Conservation (phyloP, 2,888 invertebrate species). For the Nomada fucata region DNA sequence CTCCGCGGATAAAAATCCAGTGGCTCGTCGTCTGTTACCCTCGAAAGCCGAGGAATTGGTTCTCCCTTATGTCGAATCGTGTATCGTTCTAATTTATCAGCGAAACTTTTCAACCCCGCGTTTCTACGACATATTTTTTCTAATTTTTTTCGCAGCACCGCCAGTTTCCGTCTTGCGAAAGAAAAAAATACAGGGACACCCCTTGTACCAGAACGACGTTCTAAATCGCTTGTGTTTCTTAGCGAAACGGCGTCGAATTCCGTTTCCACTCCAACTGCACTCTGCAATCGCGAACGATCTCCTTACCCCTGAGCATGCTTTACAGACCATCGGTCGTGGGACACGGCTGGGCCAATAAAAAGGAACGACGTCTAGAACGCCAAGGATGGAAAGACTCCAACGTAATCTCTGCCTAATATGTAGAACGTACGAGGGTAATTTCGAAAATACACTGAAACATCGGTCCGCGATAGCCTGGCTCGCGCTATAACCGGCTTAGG, state of each 20-base stretch:
- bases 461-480: slow-evolving; percentile 29
- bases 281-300: neutral
- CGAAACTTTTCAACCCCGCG: no score
- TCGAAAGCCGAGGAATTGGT: no score
- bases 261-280: neutral
- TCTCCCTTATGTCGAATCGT: no score
- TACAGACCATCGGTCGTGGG: neutral
- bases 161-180: no score
- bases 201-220: neutral
- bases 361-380: slow-evolving; percentile 1
- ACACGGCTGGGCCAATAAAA: neutral
- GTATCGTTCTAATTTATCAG: no score
- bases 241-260: neutral
- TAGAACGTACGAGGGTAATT: slow-evolving; percentile 32
- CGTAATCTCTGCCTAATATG: slow-evolving; percentile 38
- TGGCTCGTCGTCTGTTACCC: no score
- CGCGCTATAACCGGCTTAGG: slow-evolving; percentile 26
- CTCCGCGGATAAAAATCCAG: no score
- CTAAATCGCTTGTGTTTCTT: neutral
- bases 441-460: slow-evolving; percentile 49
- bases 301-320: neutral
- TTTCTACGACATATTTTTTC: no score
- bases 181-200: no score
- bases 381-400: neutral
- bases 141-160: no score